These are phyloP conservation scores for Adela reaumurella DNA, from an alignment of 2,888 invertebrate species.

Conservation along the genomic window DNA sequence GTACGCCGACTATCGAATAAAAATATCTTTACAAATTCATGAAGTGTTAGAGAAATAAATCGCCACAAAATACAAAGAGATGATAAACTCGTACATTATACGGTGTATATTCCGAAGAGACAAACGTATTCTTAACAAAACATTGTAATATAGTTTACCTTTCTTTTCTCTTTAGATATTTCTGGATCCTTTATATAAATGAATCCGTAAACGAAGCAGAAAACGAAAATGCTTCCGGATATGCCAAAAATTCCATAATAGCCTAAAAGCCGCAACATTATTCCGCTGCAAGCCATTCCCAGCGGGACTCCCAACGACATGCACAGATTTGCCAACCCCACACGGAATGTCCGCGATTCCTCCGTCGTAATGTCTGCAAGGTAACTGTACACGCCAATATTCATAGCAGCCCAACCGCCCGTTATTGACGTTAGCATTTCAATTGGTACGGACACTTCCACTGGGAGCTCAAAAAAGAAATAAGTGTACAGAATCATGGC, in stretches of 20 bases:
- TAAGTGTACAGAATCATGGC: constrained; percentile 51
- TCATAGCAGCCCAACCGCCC: constrained; percentile 53
- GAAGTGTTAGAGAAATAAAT: too few relatives aligned
- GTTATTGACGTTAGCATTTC: constrained; percentile 51
- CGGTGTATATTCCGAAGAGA: too few relatives aligned
- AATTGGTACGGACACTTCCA: constrained; percentile 46
- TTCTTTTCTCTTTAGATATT: too few relatives aligned
- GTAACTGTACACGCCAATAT: constrained; percentile 58
- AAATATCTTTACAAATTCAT: too few relatives aligned
- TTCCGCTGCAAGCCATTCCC: constrained; percentile 42
- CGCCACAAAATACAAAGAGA: too few relatives aligned
- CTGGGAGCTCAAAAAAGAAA: constrained; percentile 50
- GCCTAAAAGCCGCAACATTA: constrained; percentile 35
- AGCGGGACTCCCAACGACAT: constrained; percentile 45
- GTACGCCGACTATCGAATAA: too few relatives aligned
- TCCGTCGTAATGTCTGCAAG: constrained; percentile 56
- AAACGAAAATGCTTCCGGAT: too few relatives aligned
- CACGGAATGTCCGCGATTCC: constrained; percentile 55
- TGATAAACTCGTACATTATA: too few relatives aligned
- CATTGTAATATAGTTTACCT: too few relatives aligned
- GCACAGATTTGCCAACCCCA: constrained; percentile 51
- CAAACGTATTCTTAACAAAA: too few relatives aligned
- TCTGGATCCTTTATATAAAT: too few relatives aligned
- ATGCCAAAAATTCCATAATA: constrained; percentile 52
- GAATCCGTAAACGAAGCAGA: too few relatives aligned